phyloP scores from a whole-genome alignment of 2,113 vertebrate species.

The Forbesichthys papilliferus region DNA sequence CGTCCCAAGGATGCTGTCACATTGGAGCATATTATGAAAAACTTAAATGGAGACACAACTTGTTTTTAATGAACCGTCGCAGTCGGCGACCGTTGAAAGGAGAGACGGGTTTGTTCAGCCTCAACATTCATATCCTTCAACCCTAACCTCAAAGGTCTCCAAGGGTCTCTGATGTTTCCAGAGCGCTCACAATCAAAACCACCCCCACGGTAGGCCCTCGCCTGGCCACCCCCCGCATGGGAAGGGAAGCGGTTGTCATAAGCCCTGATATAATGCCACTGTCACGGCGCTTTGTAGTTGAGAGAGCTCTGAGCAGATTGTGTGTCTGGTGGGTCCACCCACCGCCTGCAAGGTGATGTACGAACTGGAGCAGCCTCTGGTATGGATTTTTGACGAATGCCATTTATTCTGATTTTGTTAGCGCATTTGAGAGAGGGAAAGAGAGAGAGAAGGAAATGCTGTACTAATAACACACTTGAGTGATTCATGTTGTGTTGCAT shows the following conservation, averaged over 20 bases:
- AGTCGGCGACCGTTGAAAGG: constrained; percentile 29
- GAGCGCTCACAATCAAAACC: constrained; percentile 13
- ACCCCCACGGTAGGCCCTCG: neutral
- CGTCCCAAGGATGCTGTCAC: constrained; percentile 4
- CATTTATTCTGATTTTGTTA: too few species aligned
- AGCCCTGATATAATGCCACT: too few species aligned
- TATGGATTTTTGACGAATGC: neutral
- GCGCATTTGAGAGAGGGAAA: too few species aligned
- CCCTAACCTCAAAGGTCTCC: constrained; percentile 21
- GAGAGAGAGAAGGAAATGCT: neutral
- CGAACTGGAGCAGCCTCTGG: too few species aligned
- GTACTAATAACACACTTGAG: neutral
- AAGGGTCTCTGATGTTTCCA: constrained; percentile 34
- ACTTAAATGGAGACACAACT: neutral
- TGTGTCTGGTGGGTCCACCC: too few species aligned
- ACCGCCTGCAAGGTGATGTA: too few species aligned
- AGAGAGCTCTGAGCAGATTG: too few species aligned
- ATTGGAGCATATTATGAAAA: neutral
- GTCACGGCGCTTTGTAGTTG: too few species aligned
- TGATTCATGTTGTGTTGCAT: constrained; percentile 40
- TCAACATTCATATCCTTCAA: constrained; percentile 25
- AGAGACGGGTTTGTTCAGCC: constrained; percentile 28
- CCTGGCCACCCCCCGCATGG: too few species aligned
- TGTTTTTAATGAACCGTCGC: constrained; percentile 44
- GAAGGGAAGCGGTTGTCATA: too few species aligned